phyloP scores from a whole-genome alignment of 2,113 vertebrate species.

The Dissostichus mawsoni region DNA sequence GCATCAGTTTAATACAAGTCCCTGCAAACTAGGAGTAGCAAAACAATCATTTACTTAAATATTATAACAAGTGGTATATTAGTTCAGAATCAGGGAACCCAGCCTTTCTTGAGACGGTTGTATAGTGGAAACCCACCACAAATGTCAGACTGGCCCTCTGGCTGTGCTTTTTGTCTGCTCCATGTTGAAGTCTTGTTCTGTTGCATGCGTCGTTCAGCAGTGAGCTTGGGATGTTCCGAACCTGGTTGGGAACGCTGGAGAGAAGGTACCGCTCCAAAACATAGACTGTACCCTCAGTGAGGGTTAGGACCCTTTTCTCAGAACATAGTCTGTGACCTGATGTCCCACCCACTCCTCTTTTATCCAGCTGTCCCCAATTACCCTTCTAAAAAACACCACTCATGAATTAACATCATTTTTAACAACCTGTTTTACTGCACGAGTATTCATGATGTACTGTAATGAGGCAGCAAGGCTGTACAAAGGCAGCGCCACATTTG shows the following conservation, averaged over 20 bases:
- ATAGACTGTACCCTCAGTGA: constrained; percentile 47
- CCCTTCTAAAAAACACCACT: not conserved
- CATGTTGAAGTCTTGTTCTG: constrained; percentile 74
- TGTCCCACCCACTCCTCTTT: constrained; percentile 24
- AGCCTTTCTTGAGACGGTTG: constrained; percentile 19
- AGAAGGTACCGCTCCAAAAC: constrained; percentile 75
- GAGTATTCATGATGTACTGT: not conserved
- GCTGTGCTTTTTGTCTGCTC: constrained; percentile 68
- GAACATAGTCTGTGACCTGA: constrained; percentile 21
- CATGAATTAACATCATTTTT: not conserved
- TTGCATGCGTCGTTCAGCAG: constrained; percentile 75
- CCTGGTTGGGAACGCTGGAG: constrained; percentile 79
- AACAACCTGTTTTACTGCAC: not conserved
- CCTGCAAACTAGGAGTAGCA: too few relatives aligned
- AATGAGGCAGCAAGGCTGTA: not conserved
- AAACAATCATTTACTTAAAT: too few relatives aligned
- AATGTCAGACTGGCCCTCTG: constrained; percentile 67
- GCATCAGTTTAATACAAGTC: too few relatives aligned
- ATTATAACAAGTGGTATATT: not conserved
- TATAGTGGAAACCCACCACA: constrained; percentile 5
- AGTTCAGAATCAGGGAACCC: not conserved
- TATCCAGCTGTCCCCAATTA: constrained; percentile 7
- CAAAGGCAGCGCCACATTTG: not conserved
- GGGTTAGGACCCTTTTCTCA: constrained; percentile 31
- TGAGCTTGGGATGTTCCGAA: constrained; percentile 79